These are phyloP conservation scores for Turdus rufiventris DNA, from an alignment of 2,113 vertebrate genomes.

Conservation along the genomic window DNA sequence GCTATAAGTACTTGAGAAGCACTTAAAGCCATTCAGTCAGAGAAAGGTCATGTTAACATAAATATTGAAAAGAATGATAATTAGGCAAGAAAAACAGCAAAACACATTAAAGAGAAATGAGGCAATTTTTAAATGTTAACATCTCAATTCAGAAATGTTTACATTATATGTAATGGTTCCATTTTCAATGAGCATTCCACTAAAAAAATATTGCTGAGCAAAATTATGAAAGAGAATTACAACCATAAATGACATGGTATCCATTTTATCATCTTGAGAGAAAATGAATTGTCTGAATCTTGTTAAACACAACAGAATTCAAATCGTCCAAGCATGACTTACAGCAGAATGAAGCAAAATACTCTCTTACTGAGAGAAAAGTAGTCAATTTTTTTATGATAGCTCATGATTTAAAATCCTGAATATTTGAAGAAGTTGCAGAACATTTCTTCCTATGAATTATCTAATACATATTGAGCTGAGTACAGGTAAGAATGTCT, in stretches of 20 bases:
- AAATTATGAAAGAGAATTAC: conserved; percentile 27
- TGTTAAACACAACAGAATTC: not conserved
- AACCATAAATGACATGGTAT: not conserved
- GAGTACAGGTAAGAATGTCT: not conserved
- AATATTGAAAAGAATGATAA: conserved; percentile 74
- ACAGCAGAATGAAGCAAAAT: not conserved
- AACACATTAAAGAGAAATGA: conserved; percentile 62
- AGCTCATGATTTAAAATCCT: not conserved
- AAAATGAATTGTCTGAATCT: not conserved
- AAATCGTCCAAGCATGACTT: not conserved
- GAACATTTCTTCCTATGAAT: not conserved
- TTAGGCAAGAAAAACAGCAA: conserved; percentile 68
- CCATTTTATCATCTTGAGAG: not conserved
- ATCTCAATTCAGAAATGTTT: conserved; percentile 65
- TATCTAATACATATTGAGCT: not conserved
- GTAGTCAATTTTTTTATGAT: not conserved
- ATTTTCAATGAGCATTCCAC: conserved; percentile 42
- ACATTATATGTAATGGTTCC: conserved; percentile 48
- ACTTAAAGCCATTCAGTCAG: conserved; percentile 65
- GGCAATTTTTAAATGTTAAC: conserved; percentile 71
- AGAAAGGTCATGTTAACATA: conserved; percentile 74
- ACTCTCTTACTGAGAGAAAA: not conserved
- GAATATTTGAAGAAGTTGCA: not conserved
- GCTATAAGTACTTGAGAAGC: conserved; percentile 44
- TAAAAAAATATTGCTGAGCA: not conserved